A percentile compares a stretch with the other conserved stretches of the same genome.
phyloP scores from a whole-genome alignment of 2,888 invertebrate genomes.

The Synergus gifuensis region DNA sequence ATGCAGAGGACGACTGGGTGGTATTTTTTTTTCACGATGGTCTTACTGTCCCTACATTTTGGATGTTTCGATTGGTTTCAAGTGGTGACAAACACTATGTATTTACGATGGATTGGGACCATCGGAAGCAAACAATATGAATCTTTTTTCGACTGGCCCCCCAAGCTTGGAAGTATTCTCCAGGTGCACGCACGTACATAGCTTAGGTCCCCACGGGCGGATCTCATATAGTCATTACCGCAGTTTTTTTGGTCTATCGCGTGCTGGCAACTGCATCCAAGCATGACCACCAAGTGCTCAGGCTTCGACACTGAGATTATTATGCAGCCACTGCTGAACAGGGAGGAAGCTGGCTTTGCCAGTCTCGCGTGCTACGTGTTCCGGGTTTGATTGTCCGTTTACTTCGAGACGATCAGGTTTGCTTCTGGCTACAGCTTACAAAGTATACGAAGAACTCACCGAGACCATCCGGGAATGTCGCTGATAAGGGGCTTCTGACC shows the following conservation, averaged over 20 bases:
- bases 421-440: constrained; percentile 47
- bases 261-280: constrained; percentile 55
- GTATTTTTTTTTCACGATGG: constrained; percentile 27
- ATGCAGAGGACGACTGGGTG: constrained; percentile 36
- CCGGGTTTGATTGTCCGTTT: constrained; percentile 66
- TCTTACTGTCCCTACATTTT: no score
- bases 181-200: constrained; percentile 56
- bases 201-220: constrained; percentile 36
- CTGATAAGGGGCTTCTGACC: constrained; percentile 50
- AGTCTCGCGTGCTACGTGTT: constrained; percentile 56
- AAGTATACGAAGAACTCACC: constrained; percentile 53
- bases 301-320: constrained; percentile 57
- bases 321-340: constrained; percentile 59
- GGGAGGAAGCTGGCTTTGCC: constrained; percentile 25
- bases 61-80: no score
- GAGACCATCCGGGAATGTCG: constrained; percentile 54
- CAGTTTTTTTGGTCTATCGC: constrained; percentile 54
- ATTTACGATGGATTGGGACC: no score
- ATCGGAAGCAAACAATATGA: no score
- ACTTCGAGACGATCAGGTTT: constrained; percentile 54
- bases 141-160: no score
- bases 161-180: constrained; percentile 48
- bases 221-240: constrained; percentile 59
- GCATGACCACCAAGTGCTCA: constrained; percentile 53
- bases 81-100: no score